Conservation (phyloP, 2,113 vertebrate species). For the Synchiropus splendidus region DNA sequence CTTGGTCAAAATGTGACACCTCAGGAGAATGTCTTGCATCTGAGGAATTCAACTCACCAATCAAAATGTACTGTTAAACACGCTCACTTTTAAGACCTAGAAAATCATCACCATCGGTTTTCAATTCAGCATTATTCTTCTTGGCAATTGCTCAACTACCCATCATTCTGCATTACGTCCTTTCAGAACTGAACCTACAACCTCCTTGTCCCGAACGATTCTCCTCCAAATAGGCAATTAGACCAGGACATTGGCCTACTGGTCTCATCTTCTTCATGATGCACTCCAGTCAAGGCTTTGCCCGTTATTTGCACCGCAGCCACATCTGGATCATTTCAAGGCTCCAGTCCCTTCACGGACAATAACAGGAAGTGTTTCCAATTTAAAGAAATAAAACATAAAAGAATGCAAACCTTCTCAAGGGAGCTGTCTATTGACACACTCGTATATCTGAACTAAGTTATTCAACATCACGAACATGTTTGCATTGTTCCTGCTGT, state of each 20-base stretch:
- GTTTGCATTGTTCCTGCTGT: neutral
- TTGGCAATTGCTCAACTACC: no score
- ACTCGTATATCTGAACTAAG: slow-evolving; percentile 3
- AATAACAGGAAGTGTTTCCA: slow-evolving; percentile 11
- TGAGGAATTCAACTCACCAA: no score
- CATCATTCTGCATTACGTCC: no score
- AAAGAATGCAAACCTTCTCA: slow-evolving; percentile 4
- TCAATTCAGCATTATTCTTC: no score
- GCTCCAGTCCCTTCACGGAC: slow-evolving; percentile 12
- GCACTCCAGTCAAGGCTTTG: slow-evolving; percentile 3
- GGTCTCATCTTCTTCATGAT: slow-evolving; percentile 2
- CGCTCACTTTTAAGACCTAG: no score
- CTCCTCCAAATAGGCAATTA: no score
- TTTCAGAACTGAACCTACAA: no score
- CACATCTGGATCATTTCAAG: slow-evolving; percentile 41
- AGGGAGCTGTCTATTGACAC: slow-evolving; percentile 3
- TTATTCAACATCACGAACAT: neutral
- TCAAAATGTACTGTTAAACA: no score
- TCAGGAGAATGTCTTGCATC: no score
- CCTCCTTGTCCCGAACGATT: no score
- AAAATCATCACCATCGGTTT: no score
- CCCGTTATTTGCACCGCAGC: neutral
- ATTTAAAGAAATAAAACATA: slow-evolving; percentile 20
- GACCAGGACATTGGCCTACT: neutral
- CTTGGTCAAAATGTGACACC: no score